Base-by-base conservation (phyloP, 35 echinoderm and acorn worm genomes). In the Heliocidaris tuberculata region DNA sequence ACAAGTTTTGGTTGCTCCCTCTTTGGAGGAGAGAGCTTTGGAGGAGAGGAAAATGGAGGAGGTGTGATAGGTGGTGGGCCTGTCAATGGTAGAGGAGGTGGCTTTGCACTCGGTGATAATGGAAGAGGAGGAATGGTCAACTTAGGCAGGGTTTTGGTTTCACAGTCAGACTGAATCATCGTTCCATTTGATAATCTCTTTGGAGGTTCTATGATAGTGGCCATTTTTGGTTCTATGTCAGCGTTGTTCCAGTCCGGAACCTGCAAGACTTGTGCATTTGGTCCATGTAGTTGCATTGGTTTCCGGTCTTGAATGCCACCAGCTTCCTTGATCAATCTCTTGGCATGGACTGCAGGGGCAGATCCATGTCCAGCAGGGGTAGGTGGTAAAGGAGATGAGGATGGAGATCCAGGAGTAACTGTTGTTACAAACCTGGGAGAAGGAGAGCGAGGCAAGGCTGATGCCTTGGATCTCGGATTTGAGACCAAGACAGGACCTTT, bases 361-460 rank as follows among this genome's bases (percentile, higher is more conserved):
- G 94, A 94, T 59, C 96, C 96, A 93, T 96, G 96, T 54, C 96
- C 96, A 60, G 96, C 96, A 48, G 96, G 96, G 9, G 96, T 95
- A 9, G 94, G 94, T 32, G 96, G 96, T 49, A 95, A 30, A 54
- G 91, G 91, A 31, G 91, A 93, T 11, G 91, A 93, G 29, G 91
- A 93, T 19, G 91, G 91, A 54, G 91, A 93, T 31, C 91, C 91
- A 48, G 91, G 91, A 48, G 91, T 93, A 13, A 93, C 91, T 59
- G 91, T 93, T 49, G 91, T 93, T n/a, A 93, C 91, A 93, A 93
- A 93, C 91, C 91, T 49, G 12, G 91, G 91, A 59, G 91, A 48
- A 48, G 91, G 91, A 50, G 91, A 93, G 21, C 91, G 50, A 49
- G 91, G 91, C 91, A 93, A 11, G 0, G 31, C 48, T 59, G 91